Evolutionary conservation across 64 coral and sea anemone genomes (phyloP), one percentile per base, ranked within the genome.

Genomic region (Actinia tenebrosa): DNA sequence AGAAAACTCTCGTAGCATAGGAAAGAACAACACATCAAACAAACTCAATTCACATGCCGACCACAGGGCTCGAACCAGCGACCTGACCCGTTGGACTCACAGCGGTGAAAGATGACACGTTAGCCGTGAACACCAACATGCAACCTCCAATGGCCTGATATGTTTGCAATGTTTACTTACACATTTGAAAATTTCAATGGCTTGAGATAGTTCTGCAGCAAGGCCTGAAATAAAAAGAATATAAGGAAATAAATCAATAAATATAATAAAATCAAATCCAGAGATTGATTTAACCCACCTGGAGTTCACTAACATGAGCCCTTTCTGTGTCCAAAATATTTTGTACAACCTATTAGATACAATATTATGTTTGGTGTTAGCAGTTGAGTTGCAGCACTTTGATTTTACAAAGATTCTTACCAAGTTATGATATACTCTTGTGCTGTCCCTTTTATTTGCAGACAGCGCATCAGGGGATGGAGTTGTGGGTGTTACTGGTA

Each of bases 311-410:
- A 44, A 98, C 96, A 93, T 95, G 93, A 43, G 96, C 96, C 54
- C 93, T 98, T 66, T 98, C 96, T 23, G 96, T 98, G 47, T 98
- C 96, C 62, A 98, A 80, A 62, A 98, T 95, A 85, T 95, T 98
- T 82, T 98, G 96, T 58, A 98, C 87, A 56, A 98, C 96, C 96
- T 98, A 37, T 3, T 44, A 79, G 10, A 42, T 9, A 75, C 25
- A 43, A 42, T n/a, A n/a, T n/a, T n/a, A n/a, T n/a, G n/a, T n/a
- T n/a, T n/a, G n/a, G n/a, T n/a, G n/a, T n/a, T n/a, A 19, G 63
- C 18, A 5, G 3, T 23, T 20, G 63, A 66, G 17, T n/a, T 19
- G 20, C 17, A 5, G 63, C 5, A 58, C 56, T 1, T 61, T 19
- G 18, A 19, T n/a, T 19, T 66, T 23, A 58, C 56, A 58, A 58